Base-by-base conservation (phyloP, 2,113 vertebrate species). In the Chionis minor region DNA sequence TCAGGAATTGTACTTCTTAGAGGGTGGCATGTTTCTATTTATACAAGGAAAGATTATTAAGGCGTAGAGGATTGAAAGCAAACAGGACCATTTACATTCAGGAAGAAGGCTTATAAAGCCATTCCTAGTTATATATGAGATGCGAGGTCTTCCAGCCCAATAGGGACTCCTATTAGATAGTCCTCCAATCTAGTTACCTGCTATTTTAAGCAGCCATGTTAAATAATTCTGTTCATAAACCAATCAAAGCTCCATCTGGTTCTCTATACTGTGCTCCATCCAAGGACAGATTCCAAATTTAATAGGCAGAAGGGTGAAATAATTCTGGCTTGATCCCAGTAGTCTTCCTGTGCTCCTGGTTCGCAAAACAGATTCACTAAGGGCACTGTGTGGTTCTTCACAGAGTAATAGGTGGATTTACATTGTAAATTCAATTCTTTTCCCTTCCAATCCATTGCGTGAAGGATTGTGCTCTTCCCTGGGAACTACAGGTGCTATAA, bases 201-300 rank as follows among this genome's bases (percentile, higher is more conserved):
- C 61, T 87, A 59, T 94, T 87, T 92, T 27, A 85, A 85, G 27
- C 23, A 91, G 21, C 16, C 24, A 26, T 10, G 2, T 86, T 91
- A 81, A 90, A 86, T 40, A 92, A 87, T 74, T 42, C 8, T 59
- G 33, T 71, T 81, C 73, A 79, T 69, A 71, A 89, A 95, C 38
- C 42, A 88, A 78, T 30, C 75, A 58, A 33, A 92, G 10, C 26
- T 80, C 83, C 40, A 17, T 85, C 69, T 87, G 38, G 6, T 55
- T 83, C 33, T 66, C 24, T 92, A 23, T 40, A 30, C 51, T 65
- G 32, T 67, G 52, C n/a, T 86, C 35, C 55, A 32, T 87, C 52
- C 24, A 33, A 77, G 88, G 40, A 44, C 40, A 77, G 26, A 13
- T 56, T 72, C 58, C n/a, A 71, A 51, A 83, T 55, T 52, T 15